phyloP scores from a whole-genome alignment of 2,888 invertebrate species.

The Fissipunctia ypsillon region DNA sequence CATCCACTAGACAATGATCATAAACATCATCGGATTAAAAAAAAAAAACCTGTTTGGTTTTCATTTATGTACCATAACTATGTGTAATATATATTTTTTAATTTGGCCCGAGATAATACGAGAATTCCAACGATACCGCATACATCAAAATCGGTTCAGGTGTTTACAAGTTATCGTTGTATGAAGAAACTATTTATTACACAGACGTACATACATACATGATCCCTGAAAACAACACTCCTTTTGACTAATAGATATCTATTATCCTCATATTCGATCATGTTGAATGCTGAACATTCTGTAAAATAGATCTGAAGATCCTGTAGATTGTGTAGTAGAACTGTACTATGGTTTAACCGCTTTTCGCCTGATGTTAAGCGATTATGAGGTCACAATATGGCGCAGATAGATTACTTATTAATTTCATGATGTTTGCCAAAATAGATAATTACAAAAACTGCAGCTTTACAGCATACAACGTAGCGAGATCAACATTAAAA shows the following conservation, averaged over 20 bases:
- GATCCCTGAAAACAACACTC: neutral
- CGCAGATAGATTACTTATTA: neutral
- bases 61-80: no score
- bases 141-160: neutral
- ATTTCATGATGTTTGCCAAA: neutral
- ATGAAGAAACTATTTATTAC: neutral
- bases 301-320: neutral
- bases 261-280: neutral
- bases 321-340: neutral
- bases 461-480: neutral
- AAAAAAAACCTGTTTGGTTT: no score
- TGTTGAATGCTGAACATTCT: neutral
- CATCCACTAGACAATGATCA: no score
- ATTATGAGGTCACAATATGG: neutral
- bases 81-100: no score
- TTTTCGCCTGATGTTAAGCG: neutral
- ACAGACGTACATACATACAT: neutral
- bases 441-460: neutral
- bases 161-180: neutral
- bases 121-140: no score
- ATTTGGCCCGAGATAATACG: neutral
- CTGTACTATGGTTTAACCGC: no score
- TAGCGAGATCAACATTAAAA: neutral
- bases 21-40: no score
- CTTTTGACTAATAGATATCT: neutral